Evolutionary conservation across 37 sponge, comb jelly and placozoan genomes (phyloP).

Genomic region (Bolinopsis microptera): DNA sequence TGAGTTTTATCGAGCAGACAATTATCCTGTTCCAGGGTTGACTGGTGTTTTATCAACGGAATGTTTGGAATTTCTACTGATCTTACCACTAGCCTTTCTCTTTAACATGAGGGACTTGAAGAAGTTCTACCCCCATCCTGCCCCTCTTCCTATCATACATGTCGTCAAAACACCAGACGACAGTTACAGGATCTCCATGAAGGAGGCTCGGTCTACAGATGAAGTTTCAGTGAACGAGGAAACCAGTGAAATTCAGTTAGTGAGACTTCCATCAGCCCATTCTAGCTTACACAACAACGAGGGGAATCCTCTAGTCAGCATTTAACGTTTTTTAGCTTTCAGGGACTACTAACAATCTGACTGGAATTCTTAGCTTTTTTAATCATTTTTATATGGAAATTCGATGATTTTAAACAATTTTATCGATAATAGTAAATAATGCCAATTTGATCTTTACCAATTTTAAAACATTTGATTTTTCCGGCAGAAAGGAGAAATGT

Average conservation of each 20-base stretch:
- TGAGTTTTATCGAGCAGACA: conserved; percentile 49
- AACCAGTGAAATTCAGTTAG: conserved; percentile 11
- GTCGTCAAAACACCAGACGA: conserved; percentile 56
- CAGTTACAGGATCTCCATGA: background rate
- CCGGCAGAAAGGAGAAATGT: no score
- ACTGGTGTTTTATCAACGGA: conserved; percentile 40
- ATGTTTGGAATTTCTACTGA: conserved; percentile 22
- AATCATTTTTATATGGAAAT: no score
- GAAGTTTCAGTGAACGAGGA: conserved; percentile 48
- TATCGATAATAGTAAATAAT: no score
- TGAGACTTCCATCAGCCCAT: background rate
- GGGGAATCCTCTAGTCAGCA: background rate
- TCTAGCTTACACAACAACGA: background rate
- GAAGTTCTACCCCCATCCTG: conserved; percentile 27
- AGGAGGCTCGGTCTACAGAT: background rate
- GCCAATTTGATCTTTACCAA: no score
- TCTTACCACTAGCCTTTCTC: conserved; percentile 1
- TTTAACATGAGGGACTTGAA: conserved; percentile 50
- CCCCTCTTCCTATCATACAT: conserved; percentile 49
- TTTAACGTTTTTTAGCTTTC: no score
- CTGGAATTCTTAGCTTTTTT: no score
- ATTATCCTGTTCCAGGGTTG: conserved; percentile 35
- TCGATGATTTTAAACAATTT: no score
- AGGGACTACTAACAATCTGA: no score
- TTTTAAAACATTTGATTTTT: no score